Conservation (phyloP, 1,140 invertebrate species). For the Bombyx mandarina region DNA sequence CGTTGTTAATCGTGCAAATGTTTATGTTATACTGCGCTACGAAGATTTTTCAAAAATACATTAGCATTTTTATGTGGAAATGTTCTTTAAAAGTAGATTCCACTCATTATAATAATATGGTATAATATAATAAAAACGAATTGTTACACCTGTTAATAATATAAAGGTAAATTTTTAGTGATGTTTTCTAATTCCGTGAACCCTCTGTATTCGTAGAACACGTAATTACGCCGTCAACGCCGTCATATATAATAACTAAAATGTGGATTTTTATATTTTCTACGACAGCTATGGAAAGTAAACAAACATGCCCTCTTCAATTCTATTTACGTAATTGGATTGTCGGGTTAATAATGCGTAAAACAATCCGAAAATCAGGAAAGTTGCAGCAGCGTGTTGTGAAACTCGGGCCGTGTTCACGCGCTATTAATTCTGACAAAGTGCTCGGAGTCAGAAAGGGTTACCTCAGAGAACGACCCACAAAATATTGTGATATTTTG, state of each 20-base stretch:
- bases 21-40: slow-evolving; percentile 15
- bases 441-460: slow-evolving; percentile 51
- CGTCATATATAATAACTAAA: no score
- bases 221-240: slow-evolving; percentile 9
- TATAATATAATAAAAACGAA: neutral
- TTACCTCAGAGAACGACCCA: slow-evolving; percentile 34
- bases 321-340: slow-evolving; percentile 61
- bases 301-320: slow-evolving; percentile 36
- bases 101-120: neutral
- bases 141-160: neutral
- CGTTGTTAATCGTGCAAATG: slow-evolving; percentile 35
- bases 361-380: slow-evolving; percentile 64
- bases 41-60: no score
- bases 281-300: slow-evolving; percentile 12
- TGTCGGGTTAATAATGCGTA: slow-evolving; percentile 66
- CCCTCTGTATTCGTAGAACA: neutral
- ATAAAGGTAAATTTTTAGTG: no score
- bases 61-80: no score
- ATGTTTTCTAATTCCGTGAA: no score
- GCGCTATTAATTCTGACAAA: slow-evolving; percentile 67
- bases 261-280: slow-evolving; percentile 2
- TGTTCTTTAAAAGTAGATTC: no score
- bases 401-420: slow-evolving; percentile 43
- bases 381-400: slow-evolving; percentile 40
- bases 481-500: slow-evolving; percentile 52